Base-by-base conservation (phyloP, 2,113 vertebrate species). In the Callospermophilus lateralis region DNA sequence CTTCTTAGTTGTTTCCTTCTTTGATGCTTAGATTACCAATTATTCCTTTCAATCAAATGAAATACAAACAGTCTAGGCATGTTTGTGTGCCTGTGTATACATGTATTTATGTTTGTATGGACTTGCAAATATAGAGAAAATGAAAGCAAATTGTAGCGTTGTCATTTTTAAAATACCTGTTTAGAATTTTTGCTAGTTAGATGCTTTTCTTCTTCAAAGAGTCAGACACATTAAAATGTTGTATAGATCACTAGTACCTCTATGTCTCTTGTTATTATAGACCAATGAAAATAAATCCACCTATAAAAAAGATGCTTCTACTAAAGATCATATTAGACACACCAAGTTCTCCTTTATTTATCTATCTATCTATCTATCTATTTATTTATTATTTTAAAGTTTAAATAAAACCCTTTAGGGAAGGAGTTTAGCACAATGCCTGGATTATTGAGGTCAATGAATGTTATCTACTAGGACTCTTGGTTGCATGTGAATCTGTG, bases 261-360 rank as follows among this genome's bases (percentile, higher is more conserved):
- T 92, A 42, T 42, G 34, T 79, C 28, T 89, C 90, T 85, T 85
- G 58, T 86, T 94, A 55, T 81, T 77, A 55, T 80, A 79, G 51
- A n/a, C 39, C 45, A 51, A 42, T 76, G 30, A 94, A 94, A 94
- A 74, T 81, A 72, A 81, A 85, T 89, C 37, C 53, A 97, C 73
- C 65, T 74, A 30, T 89, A 26, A 68, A 88, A 96, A 97, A 88
- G 45, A 26, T 32, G 19, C 58, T 85, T 76, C 51, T 42, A 58
- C 61, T 77, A 61, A 84, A 86, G 68, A 58, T 42, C 34, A 58
- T 51, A 67, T 95, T 80, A 85, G 94, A 86, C 63, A 85, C 51
- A 58, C 24, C 48, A 79, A 42, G 17, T 73, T 78, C 84, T 79
- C 76, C 58, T 45, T 45, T 45, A 45, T 45, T 1, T 45, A 45